Percentiles rank a stretch among this genome's conserved stretches.
Conservation (phyloP, 2,888 invertebrate genomes). For the Cataglyphis cursor region DNA sequence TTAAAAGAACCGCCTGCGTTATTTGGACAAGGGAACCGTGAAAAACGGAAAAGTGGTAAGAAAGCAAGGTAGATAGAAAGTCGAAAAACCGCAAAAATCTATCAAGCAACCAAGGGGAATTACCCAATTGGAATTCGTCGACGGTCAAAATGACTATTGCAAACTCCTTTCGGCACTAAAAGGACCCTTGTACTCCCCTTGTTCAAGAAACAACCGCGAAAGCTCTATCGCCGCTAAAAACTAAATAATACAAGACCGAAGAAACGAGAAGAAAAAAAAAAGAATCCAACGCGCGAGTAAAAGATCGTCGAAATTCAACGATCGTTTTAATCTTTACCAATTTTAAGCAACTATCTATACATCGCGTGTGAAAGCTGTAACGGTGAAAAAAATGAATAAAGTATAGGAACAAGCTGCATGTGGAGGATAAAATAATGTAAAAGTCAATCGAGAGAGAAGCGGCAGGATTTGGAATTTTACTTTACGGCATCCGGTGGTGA, state of each 20-base stretch:
- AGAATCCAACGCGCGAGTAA: neutral
- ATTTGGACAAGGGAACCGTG: constrained; percentile 27
- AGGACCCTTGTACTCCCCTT: neutral
- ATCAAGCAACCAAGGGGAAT: constrained; percentile 35
- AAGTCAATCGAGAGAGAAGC: constrained; percentile 31
- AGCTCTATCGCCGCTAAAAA: constrained; percentile 15
- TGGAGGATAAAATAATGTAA: constrained; percentile 18
- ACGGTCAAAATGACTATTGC: neutral
- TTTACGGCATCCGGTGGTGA: neutral
- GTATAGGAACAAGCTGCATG: neutral
- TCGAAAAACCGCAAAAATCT: constrained; percentile 52
- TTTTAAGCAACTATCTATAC: neutral
- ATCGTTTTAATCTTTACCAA: neutral
- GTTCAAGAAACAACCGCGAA: constrained; percentile 34
- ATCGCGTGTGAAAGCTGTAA: neutral
- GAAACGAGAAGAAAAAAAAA: no score
- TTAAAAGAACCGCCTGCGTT: constrained; percentile 37
- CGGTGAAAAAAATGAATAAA: neutral
- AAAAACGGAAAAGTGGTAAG: constrained; percentile 31
- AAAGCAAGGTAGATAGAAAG: constrained; percentile 7
- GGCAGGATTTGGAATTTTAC: constrained; percentile 25
- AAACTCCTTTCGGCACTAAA: neutral
- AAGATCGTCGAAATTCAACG: neutral
- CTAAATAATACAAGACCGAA: neutral
- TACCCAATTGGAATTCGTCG: constrained; percentile 37